Percentiles rank a stretch among this genome's conserved stretches.
Conservation (phyloP, 2,888 invertebrate species). For the Sepiola atlantica region DNA sequence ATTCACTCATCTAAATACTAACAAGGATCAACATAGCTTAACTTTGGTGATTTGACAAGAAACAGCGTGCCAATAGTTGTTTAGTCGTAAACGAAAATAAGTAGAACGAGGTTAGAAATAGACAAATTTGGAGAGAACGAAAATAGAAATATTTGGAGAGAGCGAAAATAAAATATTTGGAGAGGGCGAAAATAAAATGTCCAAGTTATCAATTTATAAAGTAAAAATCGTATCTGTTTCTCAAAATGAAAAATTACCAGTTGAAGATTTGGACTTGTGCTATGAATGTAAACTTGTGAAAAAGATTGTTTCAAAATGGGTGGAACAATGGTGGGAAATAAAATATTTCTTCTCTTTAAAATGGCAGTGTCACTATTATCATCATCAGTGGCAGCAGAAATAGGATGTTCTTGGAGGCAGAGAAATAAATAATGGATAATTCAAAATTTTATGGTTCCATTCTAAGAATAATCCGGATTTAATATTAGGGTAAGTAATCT, state of each 20-base stretch:
- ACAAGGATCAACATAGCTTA: no score
- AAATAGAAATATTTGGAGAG: no score
- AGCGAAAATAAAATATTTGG: no score
- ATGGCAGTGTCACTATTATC: not conserved
- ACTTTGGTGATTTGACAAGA: no score
- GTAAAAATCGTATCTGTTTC: not conserved
- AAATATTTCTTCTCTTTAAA: not conserved
- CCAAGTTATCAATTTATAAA: not conserved
- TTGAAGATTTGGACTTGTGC: not conserved
- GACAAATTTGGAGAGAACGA: no score
- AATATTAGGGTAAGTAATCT: not conserved
- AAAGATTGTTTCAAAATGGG: not conserved
- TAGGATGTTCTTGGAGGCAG: no score
- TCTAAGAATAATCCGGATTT: not conserved
- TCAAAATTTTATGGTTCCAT: not conserved
- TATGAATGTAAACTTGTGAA: not conserved
- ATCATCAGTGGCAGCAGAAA: not conserved
- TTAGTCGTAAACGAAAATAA: no score
- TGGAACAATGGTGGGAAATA: not conserved
- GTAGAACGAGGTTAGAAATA: no score
- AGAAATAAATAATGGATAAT: not conserved
- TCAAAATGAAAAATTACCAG: not conserved
- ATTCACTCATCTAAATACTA: no score
- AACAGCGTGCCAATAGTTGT: no score
- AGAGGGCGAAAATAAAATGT: not conserved